Conservation (phyloP, 2,113 vertebrate species). For the Elgaria multicarinata region DNA sequence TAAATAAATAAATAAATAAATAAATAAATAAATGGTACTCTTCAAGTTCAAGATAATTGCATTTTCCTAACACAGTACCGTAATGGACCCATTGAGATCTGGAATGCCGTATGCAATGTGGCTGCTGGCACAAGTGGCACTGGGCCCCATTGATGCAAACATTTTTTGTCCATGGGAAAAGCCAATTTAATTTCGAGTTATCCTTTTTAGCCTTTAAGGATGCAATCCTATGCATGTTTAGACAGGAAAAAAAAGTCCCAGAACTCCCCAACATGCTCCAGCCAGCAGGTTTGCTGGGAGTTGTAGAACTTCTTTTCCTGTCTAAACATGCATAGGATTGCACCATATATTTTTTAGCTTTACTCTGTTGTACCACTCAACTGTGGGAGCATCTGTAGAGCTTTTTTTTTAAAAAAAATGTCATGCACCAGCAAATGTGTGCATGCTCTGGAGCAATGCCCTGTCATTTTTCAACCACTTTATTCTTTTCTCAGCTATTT, state of each 20-base stretch:
- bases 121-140: not conserved
- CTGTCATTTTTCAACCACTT: not conserved
- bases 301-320: too few species aligned
- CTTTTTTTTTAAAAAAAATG: not conserved
- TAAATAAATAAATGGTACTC: not conserved
- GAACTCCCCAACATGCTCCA: too few species aligned
- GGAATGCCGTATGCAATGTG: not conserved
- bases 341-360: not conserved
- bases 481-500: not conserved
- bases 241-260: too few species aligned
- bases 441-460: not conserved
- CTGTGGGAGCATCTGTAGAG: not conserved
- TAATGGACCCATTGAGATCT: not conserved
- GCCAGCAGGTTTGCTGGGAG: too few species aligned
- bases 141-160: not conserved
- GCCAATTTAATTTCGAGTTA: not conserved
- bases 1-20: too few species aligned
- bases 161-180: not conserved
- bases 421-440: not conserved
- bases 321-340: too few species aligned
- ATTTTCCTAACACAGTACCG: not conserved
- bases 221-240: too few species aligned
- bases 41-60: not conserved
- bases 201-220: not conserved
- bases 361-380: not conserved